A percentile compares a stretch with the other conserved stretches of the same genome.
Conservation (phyloP, 2,888 invertebrate species). For the Thumatha senex region DNA sequence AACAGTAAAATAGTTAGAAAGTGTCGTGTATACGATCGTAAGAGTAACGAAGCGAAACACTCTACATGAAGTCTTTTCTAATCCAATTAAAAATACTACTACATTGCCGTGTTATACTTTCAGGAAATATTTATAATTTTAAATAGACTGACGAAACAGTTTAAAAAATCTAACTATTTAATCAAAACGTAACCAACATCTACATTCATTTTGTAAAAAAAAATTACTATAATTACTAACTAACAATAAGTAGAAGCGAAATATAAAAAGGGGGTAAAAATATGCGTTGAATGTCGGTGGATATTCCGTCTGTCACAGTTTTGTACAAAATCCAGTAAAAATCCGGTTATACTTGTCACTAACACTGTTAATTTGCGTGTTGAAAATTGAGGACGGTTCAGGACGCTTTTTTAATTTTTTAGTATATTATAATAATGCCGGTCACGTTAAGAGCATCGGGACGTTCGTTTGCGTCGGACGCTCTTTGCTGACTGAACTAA, state of each 20-base stretch:
- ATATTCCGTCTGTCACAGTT: constrained; percentile 24
- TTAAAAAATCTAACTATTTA: constrained; percentile 6
- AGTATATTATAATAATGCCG: constrained; percentile 54
- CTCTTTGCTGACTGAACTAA: constrained; percentile 71
- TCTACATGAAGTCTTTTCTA: constrained; percentile 32
- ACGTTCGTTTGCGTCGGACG: constrained; percentile 53
- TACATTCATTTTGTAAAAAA: constrained; percentile 36
- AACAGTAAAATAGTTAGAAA: constrained; percentile 22
- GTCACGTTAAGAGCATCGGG: constrained; percentile 39
- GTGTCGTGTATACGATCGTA: constrained; percentile 26
- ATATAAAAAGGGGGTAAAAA: constrained; percentile 28
- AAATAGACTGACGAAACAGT: not conserved
- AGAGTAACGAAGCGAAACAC: constrained; percentile 39
- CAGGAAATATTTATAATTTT: not conserved
- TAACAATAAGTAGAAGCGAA: constrained; percentile 25
- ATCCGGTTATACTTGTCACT: constrained; percentile 40
- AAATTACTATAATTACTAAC: constrained; percentile 29
- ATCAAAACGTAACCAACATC: constrained; percentile 46
- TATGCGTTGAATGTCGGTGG: constrained; percentile 32
- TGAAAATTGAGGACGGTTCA: constrained; percentile 63
- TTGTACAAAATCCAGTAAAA: constrained; percentile 40
- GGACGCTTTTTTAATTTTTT: constrained; percentile 60
- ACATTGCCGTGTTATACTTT: not conserved
- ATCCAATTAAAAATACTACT: constrained; percentile 14
- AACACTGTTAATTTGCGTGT: constrained; percentile 43